These are phyloP conservation scores for Daubentonia madagascariensis DNA, from an alignment of 2,113 vertebrate genomes.

Conservation along the genomic window DNA sequence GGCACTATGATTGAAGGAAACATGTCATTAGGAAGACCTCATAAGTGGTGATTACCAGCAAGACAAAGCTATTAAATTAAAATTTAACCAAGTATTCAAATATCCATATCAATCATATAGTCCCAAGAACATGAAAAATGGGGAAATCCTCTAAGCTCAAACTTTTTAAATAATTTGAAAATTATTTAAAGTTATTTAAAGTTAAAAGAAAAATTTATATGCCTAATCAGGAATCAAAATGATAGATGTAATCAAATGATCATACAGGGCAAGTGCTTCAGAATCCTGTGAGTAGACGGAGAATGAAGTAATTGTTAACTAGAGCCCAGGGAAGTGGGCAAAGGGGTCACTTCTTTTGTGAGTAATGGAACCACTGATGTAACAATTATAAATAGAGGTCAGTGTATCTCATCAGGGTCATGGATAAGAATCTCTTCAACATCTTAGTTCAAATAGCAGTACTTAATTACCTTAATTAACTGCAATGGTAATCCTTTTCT, in stretches of 20 bases:
- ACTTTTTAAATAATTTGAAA: slow-evolving; percentile 16
- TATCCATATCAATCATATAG: neutral
- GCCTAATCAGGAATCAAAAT: neutral
- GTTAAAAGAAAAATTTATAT: neutral
- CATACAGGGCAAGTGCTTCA: neutral
- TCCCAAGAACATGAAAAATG: neutral
- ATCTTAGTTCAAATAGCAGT: neutral
- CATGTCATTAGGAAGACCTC: neutral
- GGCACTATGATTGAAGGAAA: neutral
- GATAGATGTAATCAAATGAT: neutral
- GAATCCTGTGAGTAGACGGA: neutral
- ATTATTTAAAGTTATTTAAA: neutral
- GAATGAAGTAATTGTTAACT: neutral
- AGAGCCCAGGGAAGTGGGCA: neutral
- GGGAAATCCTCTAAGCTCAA: neutral
- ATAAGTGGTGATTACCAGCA: neutral
- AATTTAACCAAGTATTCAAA: slow-evolving; percentile 11
- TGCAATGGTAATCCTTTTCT: neutral
- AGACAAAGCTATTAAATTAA: slow-evolving; percentile 32
- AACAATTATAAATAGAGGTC: neutral
- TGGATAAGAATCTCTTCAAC: neutral
- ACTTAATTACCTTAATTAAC: neutral
- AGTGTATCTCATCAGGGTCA: neutral
- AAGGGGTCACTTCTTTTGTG: neutral
- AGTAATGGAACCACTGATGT: neutral